Percentiles rank a stretch among this genome's conserved stretches.
phyloP scores from a whole-genome alignment of 2,888 invertebrate species.

The Drymonia ruficornis region DNA sequence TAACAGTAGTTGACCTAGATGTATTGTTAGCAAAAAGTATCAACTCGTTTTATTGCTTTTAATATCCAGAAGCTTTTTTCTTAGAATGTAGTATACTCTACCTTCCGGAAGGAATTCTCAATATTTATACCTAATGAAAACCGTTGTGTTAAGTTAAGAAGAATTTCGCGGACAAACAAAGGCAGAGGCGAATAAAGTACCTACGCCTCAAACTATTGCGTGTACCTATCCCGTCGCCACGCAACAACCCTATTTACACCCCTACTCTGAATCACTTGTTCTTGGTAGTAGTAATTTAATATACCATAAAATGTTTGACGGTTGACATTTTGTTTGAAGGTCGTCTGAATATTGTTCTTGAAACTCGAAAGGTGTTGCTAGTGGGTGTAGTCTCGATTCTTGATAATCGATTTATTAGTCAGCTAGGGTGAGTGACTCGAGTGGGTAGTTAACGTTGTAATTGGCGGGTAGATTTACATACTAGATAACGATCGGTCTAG shows the following conservation, averaged over 20 bases:
- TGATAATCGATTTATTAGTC: slow-evolving; percentile 29
- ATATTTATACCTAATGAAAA: no score
- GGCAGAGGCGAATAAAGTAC: no score
- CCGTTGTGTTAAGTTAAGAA: no score
- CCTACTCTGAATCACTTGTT: slow-evolving; percentile 13
- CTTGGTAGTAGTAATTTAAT: slow-evolving; percentile 15
- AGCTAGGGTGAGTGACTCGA: slow-evolving; percentile 59
- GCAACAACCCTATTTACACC: slow-evolving; percentile 28
- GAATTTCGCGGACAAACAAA: no score
- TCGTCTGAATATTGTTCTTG: slow-evolving; percentile 38
- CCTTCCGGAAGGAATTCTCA: no score
- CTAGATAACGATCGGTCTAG: slow-evolving; percentile 45
- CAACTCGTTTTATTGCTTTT: no score
- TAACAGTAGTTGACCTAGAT: neutral
- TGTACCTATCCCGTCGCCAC: slow-evolving; percentile 25
- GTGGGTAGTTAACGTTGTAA: slow-evolving; percentile 41
- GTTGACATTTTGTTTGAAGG: slow-evolving; percentile 43
- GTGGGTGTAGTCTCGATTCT: neutral
- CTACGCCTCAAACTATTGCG: no score
- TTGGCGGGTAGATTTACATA: slow-evolving; percentile 42
- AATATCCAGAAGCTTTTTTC: no score
- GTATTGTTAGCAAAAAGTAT: no score
- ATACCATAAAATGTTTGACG: slow-evolving; percentile 29
- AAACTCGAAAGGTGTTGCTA: slow-evolving; percentile 13
- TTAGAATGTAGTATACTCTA: no score